phyloP scores from a whole-genome alignment of 2,113 vertebrate species.

The Pandion haliaetus region DNA sequence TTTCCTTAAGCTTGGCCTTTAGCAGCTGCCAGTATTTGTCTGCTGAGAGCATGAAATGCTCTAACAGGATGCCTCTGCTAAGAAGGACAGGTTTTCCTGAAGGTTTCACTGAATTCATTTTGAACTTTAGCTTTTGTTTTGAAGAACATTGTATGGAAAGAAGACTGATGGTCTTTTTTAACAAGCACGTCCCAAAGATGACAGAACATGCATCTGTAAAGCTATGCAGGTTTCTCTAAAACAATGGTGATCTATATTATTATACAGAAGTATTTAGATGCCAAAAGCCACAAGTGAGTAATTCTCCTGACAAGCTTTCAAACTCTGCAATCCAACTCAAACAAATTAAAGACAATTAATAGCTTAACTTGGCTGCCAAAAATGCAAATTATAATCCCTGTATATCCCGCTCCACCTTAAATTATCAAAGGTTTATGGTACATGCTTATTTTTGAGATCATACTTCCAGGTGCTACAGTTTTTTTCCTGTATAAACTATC shows the following conservation, averaged over 20 bases:
- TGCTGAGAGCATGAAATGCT: not conserved
- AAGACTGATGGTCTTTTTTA: not conserved
- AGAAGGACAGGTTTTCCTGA: not conserved
- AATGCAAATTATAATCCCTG: constrained; percentile 4
- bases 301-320: constrained; percentile 18
- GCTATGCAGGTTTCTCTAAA: not conserved
- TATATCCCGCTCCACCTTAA: not conserved
- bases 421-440: not conserved
- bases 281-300: constrained; percentile 1
- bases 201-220: not conserved
- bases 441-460: not conserved
- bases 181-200: not conserved
- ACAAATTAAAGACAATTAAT: not conserved
- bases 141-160: not conserved
- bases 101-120: not conserved
- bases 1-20: not conserved
- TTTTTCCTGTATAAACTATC: not conserved
- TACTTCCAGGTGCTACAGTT: not conserved
- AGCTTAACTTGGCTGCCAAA: not conserved
- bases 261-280: not conserved
- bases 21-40: not conserved
- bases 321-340: not conserved
- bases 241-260: not conserved
- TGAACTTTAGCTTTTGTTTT: not conserved
- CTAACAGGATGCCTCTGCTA: not conserved